Conservation (phyloP, 1,140 invertebrate species). For the Ridgeia piscesae region DNA sequence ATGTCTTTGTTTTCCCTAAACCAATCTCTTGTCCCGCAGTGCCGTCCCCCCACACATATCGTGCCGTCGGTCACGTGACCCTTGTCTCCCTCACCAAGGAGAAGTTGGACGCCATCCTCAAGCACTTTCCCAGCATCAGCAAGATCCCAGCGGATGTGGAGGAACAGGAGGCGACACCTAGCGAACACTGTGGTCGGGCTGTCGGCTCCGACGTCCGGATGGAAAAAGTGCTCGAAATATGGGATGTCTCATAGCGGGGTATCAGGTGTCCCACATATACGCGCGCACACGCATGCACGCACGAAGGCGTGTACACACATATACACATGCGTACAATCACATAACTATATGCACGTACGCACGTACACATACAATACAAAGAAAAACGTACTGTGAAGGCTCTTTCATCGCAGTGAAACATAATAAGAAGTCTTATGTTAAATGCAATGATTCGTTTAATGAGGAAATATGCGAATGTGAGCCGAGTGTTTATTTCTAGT, state of each 20-base stretch:
- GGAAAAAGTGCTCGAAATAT: not conserved
- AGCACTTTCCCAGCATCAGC: not conserved
- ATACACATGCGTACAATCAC: too few species aligned
- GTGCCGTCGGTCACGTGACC: not conserved
- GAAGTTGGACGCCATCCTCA: not conserved
- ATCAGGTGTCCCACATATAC: too few species aligned
- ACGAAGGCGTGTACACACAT: too few species aligned
- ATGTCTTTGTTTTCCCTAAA: not conserved
- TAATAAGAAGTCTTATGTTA: not conserved
- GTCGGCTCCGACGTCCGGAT: not conserved
- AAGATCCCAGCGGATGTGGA: not conserved
- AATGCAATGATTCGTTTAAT: not conserved
- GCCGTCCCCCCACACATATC: not conserved
- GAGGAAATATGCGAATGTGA: not conserved
- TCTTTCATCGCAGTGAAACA: not conserved
- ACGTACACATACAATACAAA: too few species aligned
- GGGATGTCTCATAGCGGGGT: not conserved
- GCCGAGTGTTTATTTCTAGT: not conserved
- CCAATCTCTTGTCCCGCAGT: not conserved
- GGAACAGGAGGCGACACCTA: not conserved
- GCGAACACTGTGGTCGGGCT: not conserved
- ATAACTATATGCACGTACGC: too few species aligned
- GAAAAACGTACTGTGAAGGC: too few species aligned
- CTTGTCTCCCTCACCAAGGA: not conserved
- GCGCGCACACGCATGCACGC: too few species aligned